phyloP scores from a whole-genome alignment of 2,888 invertebrate species.

The Amblyjoppa proteus region DNA sequence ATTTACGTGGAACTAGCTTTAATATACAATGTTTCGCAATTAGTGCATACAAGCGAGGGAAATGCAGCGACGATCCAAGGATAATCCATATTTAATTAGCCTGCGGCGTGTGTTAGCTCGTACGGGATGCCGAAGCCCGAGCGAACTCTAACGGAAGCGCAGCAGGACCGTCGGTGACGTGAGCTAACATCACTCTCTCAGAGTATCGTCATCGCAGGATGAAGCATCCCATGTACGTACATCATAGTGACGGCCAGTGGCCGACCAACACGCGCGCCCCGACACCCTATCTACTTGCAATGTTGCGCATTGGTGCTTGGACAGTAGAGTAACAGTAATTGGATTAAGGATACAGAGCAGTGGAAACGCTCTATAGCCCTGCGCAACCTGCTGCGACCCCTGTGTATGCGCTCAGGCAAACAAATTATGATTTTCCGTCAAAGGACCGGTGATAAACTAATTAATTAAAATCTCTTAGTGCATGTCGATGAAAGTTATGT shows the following conservation, averaged over 20 bases:
- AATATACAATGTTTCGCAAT: slow-evolving; percentile 69
- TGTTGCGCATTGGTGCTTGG: slow-evolving; percentile 27
- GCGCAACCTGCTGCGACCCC: background rate
- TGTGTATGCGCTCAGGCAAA: background rate
- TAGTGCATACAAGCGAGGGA: slow-evolving; percentile 68
- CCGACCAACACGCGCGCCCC: slow-evolving; percentile 43
- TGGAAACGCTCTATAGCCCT: slow-evolving; percentile 42
- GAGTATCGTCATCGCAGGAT: slow-evolving; percentile 34
- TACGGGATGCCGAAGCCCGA: slow-evolving; percentile 51
- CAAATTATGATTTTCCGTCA: background rate
- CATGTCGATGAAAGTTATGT: no score
- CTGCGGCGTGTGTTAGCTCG: slow-evolving; percentile 37
- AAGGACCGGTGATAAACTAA: background rate
- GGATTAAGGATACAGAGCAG: slow-evolving; percentile 52
- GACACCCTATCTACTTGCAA: slow-evolving; percentile 57
- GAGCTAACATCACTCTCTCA: slow-evolving; percentile 35
- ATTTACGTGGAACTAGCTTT: slow-evolving; percentile 2
- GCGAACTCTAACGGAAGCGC: slow-evolving; percentile 39
- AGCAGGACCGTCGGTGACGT: slow-evolving; percentile 30
- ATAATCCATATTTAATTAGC: slow-evolving; percentile 80
- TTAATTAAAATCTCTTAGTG: no score
- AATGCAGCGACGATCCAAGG: slow-evolving; percentile 56
- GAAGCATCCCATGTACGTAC: slow-evolving; percentile 36
- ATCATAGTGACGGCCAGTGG: slow-evolving; percentile 55
- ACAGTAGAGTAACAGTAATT: slow-evolving; percentile 60